Base-by-base conservation (phyloP, 2,888 invertebrate genomes). In the Incurvaria masculella region DNA sequence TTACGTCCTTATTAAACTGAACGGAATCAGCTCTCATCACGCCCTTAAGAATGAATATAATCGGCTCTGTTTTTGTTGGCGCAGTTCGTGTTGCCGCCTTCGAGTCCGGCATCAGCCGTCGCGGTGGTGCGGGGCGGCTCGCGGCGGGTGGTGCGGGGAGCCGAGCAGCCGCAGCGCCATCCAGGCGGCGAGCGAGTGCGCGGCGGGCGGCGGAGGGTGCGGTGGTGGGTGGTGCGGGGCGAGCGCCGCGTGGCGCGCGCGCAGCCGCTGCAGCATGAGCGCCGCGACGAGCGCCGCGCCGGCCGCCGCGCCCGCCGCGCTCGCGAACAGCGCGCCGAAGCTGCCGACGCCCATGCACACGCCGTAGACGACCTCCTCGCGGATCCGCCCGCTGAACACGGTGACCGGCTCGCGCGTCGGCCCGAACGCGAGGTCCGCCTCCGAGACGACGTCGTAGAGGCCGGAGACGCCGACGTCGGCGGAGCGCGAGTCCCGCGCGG, bases 381-480 rank as follows among this genome's bases (percentile, higher is more conserved):
- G 82, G 61, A 92, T 93, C 62, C 90, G 82, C 46, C 93, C 92
- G 68, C 92, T 91, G 68, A 92, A 92, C 0, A 93, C 91, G 2
- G 92, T 91, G 1, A 92, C 91, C 0, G 91, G 86, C 66, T 92
- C 92, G 45, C 83, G 80, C 58, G 92, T 89, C 0, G 94, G 92
- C 57, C 91, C 91, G 67, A 95, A 95, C 33, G 91, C 93, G 39
- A 95, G 73, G 67, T 95, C 95, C 1, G 93, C 92, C 68, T 94
- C 92, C 3, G 94, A 94, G 49, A 95, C 92, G 43, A 95, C 92
- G 56, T 94, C 92, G 68, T 94, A 94, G 19, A 93, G 82, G 0
- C 93, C 91, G 54, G 91, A 91, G 2, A 95, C 94, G 5, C 94
- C 94, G 1, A 94, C 91, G 62, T 93, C 93, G 2, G 92, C 89